These are phyloP conservation scores for Zaprionus davidi DNA, from an alignment of 1,140 invertebrate genomes.

Conservation along the genomic window DNA sequence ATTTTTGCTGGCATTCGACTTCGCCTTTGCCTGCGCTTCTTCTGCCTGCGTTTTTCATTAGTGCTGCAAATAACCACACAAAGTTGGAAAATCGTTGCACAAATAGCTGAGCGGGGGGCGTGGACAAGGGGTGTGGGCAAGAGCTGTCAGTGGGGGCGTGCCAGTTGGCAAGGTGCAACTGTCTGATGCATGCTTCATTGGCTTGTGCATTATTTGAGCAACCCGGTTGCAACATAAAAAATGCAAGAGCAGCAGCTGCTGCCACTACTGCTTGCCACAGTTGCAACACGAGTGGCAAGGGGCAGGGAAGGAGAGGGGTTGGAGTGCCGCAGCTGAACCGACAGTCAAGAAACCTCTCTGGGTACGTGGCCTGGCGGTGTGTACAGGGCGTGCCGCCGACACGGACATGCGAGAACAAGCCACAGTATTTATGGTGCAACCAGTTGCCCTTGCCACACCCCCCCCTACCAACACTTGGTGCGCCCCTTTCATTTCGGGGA, in stretches of 20 bases:
- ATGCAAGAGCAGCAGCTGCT: slow-evolving; percentile 66
- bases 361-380: slow-evolving; percentile 35
- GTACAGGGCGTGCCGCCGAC: slow-evolving; percentile 62
- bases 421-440: slow-evolving; percentile 78
- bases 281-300: slow-evolving; percentile 5
- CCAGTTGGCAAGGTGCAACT: slow-evolving; percentile 53
- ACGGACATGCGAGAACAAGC: slow-evolving; percentile 76
- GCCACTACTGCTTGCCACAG: slow-evolving; percentile 30
- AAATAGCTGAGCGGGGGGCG: slow-evolving; percentile 32
- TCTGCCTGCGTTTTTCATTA: slow-evolving; percentile 42
- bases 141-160: slow-evolving; percentile 17
- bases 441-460: slow-evolving; percentile 50
- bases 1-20: slow-evolving; percentile 14
- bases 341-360: slow-evolving; percentile 18
- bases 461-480: slow-evolving; percentile 7
- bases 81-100: slow-evolving; percentile 71
- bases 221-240: slow-evolving; percentile 79
- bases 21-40: neutral
- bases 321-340: neutral
- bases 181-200: slow-evolving; percentile 77
- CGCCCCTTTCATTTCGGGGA: neutral
- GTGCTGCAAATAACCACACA: slow-evolving; percentile 61
- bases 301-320: neutral
- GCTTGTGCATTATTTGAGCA: slow-evolving; percentile 81
- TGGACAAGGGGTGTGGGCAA: slow-evolving; percentile 19